Evolutionary conservation across 2,797 vertebrate genomes (phyloP).

Genomic region (Margarornis squamiger): DNA sequence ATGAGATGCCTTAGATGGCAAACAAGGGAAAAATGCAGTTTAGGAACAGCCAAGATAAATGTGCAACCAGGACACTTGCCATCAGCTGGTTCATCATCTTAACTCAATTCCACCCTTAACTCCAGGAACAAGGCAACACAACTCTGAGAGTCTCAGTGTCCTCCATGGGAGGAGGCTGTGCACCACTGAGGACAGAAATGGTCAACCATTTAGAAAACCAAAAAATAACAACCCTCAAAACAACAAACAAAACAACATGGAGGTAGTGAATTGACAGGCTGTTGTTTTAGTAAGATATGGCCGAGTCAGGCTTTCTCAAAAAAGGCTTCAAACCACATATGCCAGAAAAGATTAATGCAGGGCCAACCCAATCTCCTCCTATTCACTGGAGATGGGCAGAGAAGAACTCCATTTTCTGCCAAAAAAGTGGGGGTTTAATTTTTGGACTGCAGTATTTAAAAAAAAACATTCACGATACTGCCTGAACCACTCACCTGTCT

Average conservation of each 20-base stretch:
- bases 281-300: not conserved
- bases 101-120: not conserved
- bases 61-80: not conserved
- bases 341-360: not conserved
- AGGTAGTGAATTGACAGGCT: not conserved
- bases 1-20: not conserved
- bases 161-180: not conserved
- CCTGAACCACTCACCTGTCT: slow-evolving; percentile 86
- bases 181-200: not conserved
- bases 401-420: not conserved
- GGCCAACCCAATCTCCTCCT: not conserved
- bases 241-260: not conserved
- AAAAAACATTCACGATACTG: not conserved
- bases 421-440: not conserved
- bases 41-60: not conserved
- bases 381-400: not conserved
- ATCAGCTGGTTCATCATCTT: not conserved
- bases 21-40: not conserved
- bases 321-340: not conserved
- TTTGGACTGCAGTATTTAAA: not conserved
- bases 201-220: not conserved
- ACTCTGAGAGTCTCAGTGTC: not conserved
- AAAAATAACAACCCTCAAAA: not conserved
- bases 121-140: not conserved
- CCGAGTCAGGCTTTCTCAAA: not conserved